phyloP scores from a whole-genome alignment of 2,797 vertebrate species.

The Manis crassicaudata region DNA sequence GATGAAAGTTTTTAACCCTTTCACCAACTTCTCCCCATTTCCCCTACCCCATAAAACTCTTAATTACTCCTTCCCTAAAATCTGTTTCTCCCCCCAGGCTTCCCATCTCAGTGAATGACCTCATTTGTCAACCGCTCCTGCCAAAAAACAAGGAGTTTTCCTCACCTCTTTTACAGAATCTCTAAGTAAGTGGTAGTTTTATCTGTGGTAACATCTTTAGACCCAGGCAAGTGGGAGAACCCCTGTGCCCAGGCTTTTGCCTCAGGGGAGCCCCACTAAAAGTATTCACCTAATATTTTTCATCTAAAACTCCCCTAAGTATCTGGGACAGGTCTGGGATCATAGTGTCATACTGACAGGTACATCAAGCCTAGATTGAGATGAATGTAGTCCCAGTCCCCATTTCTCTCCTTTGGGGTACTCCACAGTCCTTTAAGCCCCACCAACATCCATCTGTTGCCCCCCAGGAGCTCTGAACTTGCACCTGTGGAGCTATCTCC shows the following conservation, averaged over 20 bases:
- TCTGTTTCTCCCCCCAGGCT: background rate
- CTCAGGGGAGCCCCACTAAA: background rate
- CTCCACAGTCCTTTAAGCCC: background rate
- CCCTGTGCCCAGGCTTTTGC: background rate
- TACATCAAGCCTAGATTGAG: background rate
- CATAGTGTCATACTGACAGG: background rate
- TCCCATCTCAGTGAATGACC: background rate
- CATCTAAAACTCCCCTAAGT: background rate
- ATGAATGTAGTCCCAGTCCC: background rate
- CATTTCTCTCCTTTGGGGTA: background rate
- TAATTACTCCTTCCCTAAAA: background rate
- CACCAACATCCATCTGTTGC: background rate
- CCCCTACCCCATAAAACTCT: background rate
- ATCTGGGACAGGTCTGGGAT: background rate
- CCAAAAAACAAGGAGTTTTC: background rate
- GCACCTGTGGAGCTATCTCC: background rate
- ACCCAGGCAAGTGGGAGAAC: background rate
- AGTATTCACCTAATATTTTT: background rate
- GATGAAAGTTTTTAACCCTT: background rate
- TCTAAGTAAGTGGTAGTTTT: background rate
- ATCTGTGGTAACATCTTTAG: background rate
- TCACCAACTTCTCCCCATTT: background rate
- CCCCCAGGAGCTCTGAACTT: background rate
- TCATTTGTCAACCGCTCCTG: background rate
- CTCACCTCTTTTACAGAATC: background rate